A percentile compares a stretch with the other conserved stretches of the same genome.
phyloP scores from a whole-genome alignment of 2,888 invertebrate species.

The Eutolmus rufibarbis region DNA sequence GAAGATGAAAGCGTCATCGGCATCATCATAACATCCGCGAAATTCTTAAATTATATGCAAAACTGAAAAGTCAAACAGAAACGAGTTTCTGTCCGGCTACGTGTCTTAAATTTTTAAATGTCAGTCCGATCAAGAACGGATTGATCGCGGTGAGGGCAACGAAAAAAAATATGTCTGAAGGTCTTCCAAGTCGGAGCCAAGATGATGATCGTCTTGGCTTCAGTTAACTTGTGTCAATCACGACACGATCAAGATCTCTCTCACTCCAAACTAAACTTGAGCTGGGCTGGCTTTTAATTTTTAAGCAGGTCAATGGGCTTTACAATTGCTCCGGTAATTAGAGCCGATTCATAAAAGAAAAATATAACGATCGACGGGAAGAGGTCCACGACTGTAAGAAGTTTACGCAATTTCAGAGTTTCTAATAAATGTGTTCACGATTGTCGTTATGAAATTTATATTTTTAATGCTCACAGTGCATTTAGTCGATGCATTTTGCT shows the following conservation, averaged over 20 bases:
- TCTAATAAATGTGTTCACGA: background rate
- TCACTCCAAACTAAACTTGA: background rate
- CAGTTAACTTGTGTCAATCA: background rate
- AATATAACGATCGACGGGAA: background rate
- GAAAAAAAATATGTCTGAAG: background rate
- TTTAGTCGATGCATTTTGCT: background rate
- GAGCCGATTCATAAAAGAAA: background rate
- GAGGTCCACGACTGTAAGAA: background rate
- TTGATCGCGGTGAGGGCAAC: background rate
- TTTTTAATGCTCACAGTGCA: background rate
- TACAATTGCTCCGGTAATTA: background rate
- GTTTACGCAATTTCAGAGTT: background rate
- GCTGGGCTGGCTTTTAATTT: background rate
- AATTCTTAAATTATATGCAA: slow-evolving; percentile 12
- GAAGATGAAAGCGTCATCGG: slow-evolving; percentile 3
- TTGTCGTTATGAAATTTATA: background rate
- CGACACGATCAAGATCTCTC: background rate
- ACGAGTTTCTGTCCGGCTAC: background rate
- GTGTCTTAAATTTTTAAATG: background rate
- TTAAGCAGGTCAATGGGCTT: slow-evolving; percentile 8
- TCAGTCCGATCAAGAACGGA: background rate
- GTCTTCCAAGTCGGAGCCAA: background rate
- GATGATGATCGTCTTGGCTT: background rate
- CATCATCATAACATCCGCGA: slow-evolving; percentile 12
- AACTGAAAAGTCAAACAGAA: background rate